A percentile compares a stretch with the other conserved stretches of the same genome.
phyloP scores from a whole-genome alignment of 2,113 vertebrate genomes.

The Macaca mulatta region DNA sequence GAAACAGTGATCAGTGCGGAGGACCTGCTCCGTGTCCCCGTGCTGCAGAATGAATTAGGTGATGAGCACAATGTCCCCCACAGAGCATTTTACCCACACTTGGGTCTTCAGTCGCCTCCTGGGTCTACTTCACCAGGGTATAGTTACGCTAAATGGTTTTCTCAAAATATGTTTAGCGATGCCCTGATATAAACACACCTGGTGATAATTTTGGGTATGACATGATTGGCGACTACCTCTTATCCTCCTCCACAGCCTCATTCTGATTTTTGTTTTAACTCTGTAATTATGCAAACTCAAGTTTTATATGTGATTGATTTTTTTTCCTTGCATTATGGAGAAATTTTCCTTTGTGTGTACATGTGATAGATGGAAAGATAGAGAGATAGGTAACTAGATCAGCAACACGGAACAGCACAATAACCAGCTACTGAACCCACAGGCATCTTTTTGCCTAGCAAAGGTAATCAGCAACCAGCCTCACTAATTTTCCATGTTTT shows the following conservation, averaged over 20 bases:
- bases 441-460: not conserved
- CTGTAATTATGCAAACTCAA: too few relatives aligned
- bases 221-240: fast-evolving
- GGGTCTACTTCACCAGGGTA: not conserved
- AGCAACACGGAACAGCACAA: too few relatives aligned
- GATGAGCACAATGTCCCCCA: not conserved
- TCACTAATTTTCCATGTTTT: fast-evolving
- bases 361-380: not conserved
- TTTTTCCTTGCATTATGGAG: not conserved
- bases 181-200: too few relatives aligned
- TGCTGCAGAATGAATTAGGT: fast-evolving
- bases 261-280: fast-evolving
- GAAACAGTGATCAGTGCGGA: not conserved
- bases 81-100: fast-evolving
- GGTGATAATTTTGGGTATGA: fast-evolving
- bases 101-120: too few relatives aligned
- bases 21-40: fast-evolving
- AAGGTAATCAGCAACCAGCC: fast-evolving
- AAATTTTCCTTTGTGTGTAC: not conserved
- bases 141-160: fast-evolving
- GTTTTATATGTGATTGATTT: not conserved
- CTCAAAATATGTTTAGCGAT: fast-evolving
- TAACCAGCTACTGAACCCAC: not conserved
- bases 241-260: fast-evolving
- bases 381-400: too few relatives aligned